Conservation (phyloP, 2,113 vertebrate genomes). For the Machaerirhynchus nigripectus region DNA sequence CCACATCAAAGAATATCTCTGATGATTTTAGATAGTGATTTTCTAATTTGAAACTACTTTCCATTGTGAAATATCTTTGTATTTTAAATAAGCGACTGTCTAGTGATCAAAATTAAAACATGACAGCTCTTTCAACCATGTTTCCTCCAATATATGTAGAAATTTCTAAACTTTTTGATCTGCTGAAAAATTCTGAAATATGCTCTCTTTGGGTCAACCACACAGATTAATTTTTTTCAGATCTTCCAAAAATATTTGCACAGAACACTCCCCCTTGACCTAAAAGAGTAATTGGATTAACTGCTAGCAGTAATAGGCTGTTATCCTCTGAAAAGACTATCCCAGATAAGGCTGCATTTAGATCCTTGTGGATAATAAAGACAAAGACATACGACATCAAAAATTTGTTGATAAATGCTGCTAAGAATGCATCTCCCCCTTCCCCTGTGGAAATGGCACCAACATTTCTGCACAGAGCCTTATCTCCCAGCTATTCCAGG, state of each 20-base stretch:
- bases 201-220: neutral
- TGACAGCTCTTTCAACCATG: neutral
- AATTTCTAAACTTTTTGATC: neutral
- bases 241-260: conserved; percentile 23
- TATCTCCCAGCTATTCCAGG: neutral
- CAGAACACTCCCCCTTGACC: conserved; percentile 9
- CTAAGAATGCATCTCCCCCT: neutral
- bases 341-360: conserved; percentile 16
- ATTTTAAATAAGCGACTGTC: neutral
- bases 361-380: neutral
- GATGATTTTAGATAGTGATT: neutral
- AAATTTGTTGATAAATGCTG: neutral
- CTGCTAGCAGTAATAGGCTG: conserved; percentile 3
- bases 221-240: neutral
- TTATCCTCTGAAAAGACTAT: conserved; percentile 3
- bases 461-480: neutral
- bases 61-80: neutral
- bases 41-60: neutral
- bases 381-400: neutral
- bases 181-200: neutral
- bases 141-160: neutral
- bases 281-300: conserved; percentile 59
- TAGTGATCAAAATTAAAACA: neutral
- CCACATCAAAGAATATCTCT: neutral
- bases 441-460: neutral